Evolutionary conservation across 2,797 vertebrate genomes (phyloP), one percentile per base, ranked within the genome.

Genomic region (Poecilia velifera): DNA sequence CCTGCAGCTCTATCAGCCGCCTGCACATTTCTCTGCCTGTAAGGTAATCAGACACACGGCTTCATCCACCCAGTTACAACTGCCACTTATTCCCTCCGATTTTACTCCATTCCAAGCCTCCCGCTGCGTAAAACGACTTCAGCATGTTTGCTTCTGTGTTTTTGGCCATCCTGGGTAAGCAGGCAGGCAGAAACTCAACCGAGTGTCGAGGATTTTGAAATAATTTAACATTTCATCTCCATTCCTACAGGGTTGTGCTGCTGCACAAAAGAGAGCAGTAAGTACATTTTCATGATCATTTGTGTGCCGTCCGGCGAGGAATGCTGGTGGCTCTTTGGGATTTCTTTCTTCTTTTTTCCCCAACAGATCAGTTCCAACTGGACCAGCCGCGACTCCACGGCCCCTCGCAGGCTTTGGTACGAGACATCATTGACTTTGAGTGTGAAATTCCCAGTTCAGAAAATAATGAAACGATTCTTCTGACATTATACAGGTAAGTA

Each of bases 141-240:
- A 46, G 80, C 74, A 94, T 95, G 94, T 78, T 78, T 79, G 8
- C 59, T 57, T 82, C 53, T 22, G 2, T 91, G n/a, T 62, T 88
- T 70, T 28, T 91, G 78, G 14, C 84, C 49, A 14, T 91, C 28
- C 53, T 94, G 70, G 94, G 94, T 95, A 83, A 93, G 93, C 25
- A 41, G 2, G 72, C 43, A 6, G 68, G 76, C 76, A 76, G 73
- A 78, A 79, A 62, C 46, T 36, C 12, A 51, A 46, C 41, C 9
- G 14, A 49, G 20, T 5, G 31, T 34, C 34, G 3, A 49, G 1
- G 3, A 4, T n/a, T 53, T 6, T 71, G 14, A 20, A 55, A 25
- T 13, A 55, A 43, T n/a, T 45, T 28, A 1, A 20, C 49, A 34
- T 34, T n/a, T 36, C 25, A 53, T 68, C 46, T 34, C 66, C 20